Base-by-base conservation (phyloP, 2,888 invertebrate genomes). In the Alloscopus bannaensis region DNA sequence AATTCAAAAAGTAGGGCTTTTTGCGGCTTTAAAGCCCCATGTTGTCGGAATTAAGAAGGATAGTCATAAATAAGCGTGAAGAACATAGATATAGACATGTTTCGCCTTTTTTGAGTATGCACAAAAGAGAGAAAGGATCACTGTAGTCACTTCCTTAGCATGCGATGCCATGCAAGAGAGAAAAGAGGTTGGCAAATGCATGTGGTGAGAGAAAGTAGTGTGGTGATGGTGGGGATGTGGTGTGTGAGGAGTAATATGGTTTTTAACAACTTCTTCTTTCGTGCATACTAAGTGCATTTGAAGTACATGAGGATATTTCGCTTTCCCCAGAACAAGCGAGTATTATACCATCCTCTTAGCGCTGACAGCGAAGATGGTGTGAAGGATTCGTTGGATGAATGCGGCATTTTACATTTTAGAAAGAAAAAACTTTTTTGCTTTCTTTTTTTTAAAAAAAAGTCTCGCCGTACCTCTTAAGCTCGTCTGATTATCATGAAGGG, bases 21-120 rank as follows among this genome's bases (percentile, higher is more conserved):
- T 76, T 69, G 62, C 62, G 69, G 77, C 62, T 77, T 77, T 57
- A 55, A 1, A 70, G 62, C 29, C 42, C 62, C 29, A 52, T 70
- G 69, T 77, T 70, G 60, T 57, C 47, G 64, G 70, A 77, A 77
- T 77, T 77, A 77, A 77, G 77, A 52, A 55, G 64, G 77, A 76
- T 69, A 77, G 57, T 57, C 70, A 77, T 69, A 77, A 77, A 77
- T 77, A 70, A 70, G 64, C 18, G 64, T n/a, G 42, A 62, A 64
- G 40, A 70, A 57, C 64, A 45, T 24, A 52, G 68, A 59, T 76
- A 68, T 68, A 69, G 76, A 76, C 76, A 76, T 76, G 68, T 47
- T 66, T 52, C 20, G 77, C 77, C 50, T 68, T 42, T n/a, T n/a
- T n/a, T n/a, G n/a, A 64, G 28, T 50, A 66, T 8, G 36, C 8